Percentiles rank a stretch among this genome's conserved stretches.
phyloP scores from a whole-genome alignment of 2,113 vertebrate genomes.

The Scytalopus superciliaris region DNA sequence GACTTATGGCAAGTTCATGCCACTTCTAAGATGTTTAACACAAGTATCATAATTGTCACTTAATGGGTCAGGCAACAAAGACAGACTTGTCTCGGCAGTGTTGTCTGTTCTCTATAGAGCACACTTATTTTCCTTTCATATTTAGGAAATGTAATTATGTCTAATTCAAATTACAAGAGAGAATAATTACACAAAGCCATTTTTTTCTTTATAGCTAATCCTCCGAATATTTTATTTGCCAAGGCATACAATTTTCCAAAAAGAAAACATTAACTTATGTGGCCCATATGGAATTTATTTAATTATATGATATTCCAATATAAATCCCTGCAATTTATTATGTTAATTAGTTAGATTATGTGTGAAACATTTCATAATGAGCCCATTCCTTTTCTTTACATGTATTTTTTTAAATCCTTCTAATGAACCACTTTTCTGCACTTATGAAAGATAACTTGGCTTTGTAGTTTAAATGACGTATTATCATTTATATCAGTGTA shows the following conservation, averaged over 20 bases:
- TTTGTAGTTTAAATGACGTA: neutral
- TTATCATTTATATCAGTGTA: neutral
- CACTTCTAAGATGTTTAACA: constrained; percentile 72
- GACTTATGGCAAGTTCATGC: constrained; percentile 63
- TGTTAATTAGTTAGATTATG: constrained; percentile 45
- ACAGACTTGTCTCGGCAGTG: constrained; percentile 59
- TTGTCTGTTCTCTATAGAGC: constrained; percentile 64
- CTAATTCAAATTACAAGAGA: constrained; percentile 65
- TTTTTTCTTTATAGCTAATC: constrained; percentile 45
- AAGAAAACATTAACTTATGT: constrained; percentile 42
- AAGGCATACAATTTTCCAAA: constrained; percentile 9
- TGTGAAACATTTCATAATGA: constrained; percentile 52
- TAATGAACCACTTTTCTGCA: neutral
- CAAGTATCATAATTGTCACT: constrained; percentile 70
- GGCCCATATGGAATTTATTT: constrained; percentile 31
- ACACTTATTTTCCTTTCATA: constrained; percentile 73
- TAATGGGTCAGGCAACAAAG: constrained; percentile 74
- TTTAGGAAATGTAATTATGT: constrained; percentile 71
- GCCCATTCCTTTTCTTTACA: neutral
- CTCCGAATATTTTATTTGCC: constrained; percentile 60
- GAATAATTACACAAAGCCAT: constrained; percentile 26
- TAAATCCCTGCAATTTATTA: constrained; percentile 37
- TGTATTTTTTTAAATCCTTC: neutral
- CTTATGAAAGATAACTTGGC: neutral
- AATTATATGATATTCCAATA: constrained; percentile 32